Base-by-base conservation (phyloP, 2,113 vertebrate species). In the Ptilorrhoa leucosticta region DNA sequence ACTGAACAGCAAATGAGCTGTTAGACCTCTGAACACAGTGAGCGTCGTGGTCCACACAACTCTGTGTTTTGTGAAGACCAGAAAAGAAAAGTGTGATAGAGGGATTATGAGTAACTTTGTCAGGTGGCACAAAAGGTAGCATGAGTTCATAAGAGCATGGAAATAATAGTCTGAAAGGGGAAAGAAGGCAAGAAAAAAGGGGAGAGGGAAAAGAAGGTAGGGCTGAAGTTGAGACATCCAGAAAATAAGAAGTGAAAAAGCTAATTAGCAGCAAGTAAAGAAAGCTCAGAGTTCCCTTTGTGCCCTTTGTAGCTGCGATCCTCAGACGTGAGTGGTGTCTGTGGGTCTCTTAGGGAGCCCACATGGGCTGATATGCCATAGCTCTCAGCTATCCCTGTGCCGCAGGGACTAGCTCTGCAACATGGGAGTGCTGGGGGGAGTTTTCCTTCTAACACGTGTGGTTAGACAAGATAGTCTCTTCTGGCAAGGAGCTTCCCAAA, bases 21-120 rank as follows among this genome's bases (percentile, higher is more conserved):
- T 77, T 50, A 26, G 44, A 15, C 18, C 17, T 21, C 64, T 21
- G 30, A 53, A 26, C 9, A 20, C 15, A 10, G 17, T 51, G 35
- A 37, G 13, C 1, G 0, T 15, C 0, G 0, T 27, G 12, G 15
- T 58, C 50, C 31, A 2, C 45, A 24, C 23, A 31, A 11, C 0
- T 0, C 2, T 16, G 35, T 66, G 18, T 16, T 31, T 72, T 50
- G 5, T 26, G 23, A 53, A 66, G 42, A 9, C 27, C 9, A 66
- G 42, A 50, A 51, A 37, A 56, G n/a, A 71, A 51, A 87, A 35
- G 11, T 23, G 11, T 8, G 9, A 1, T 57, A 16, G 73, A 85
- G 6, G 18, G 14, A 4, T 15, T 44, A 12, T 10, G 7, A 44
- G 6, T 28, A 53, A 39, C 35, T 84, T 76, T 53, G 24, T 35